Evolutionary conservation across 2,113 vertebrate species (phyloP), one percentile per base, ranked within the genome.

Genomic region (Crotalus helleri): DNA sequence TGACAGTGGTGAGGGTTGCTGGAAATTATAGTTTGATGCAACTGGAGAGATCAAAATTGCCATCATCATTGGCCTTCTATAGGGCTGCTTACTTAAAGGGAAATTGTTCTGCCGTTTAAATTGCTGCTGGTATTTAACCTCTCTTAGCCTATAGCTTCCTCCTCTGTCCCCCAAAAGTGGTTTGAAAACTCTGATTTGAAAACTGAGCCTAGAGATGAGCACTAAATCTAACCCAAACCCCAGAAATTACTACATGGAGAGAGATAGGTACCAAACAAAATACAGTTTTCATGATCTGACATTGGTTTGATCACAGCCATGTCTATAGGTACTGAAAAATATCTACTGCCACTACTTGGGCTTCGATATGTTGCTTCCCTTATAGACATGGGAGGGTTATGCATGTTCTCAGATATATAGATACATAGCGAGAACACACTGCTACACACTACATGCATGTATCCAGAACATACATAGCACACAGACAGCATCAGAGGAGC

Each of bases 281-380:
- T n/a, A 85, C 88, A 90, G 11, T 49, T 85, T 85, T 85, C 55
- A 69, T 51, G 92, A 90, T 54, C 87, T 89, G 91, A 92, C 46
- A 54, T 33, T 39, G 15, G 19, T 54, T 88, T 46, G 64, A 24
- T 90, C 46, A 90, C 92, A 87, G 81, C 39, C 89, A 93, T 93
- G 92, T 90, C 92, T 90, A 93, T 93, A 93, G 92, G 89, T 90
- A 90, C 74, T 90, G 3, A 57, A 90, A 93, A 87, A 93, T 93
- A 93, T 93, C 92, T 64, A 29, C 44, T 3, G 19, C 19, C 87
- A 21, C 44, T 13, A n/a, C 6, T 24, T 87, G 46, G 89, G 92
- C 74, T 86, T 64, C 61, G 81, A 90, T 93, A 90, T 93, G n/a
- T 86, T 90, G 89, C 81, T 93, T 93, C 55, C 92, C 89, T 90